These are phyloP conservation scores for Troglohyphantes excavatus DNA, from an alignment of 2,888 invertebrate species.

Conservation along the genomic window DNA sequence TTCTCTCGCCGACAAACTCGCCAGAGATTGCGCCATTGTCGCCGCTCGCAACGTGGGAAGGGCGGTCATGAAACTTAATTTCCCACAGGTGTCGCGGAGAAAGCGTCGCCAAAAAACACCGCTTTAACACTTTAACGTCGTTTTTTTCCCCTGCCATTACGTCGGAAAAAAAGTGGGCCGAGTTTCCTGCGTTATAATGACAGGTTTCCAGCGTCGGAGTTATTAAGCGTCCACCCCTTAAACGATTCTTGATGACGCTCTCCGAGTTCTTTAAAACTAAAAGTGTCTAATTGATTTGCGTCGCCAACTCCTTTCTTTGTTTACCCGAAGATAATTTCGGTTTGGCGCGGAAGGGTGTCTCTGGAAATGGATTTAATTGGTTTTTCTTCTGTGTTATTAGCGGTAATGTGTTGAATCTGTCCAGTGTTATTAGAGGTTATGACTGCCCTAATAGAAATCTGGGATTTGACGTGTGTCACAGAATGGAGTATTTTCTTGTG, in stretches of 20 bases:
- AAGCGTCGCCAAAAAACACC: constrained; percentile 17
- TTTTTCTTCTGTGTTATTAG: not conserved
- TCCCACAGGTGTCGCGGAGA: constrained; percentile 53
- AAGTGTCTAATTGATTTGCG: constrained; percentile 45
- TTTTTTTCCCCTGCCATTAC: constrained; percentile 60
- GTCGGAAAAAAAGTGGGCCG: constrained; percentile 37
- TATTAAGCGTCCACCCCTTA: constrained; percentile 67
- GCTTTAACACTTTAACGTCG: constrained; percentile 30
- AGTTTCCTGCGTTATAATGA: constrained; percentile 57
- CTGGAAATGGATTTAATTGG: constrained; percentile 30
- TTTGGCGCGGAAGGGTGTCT: constrained; percentile 31
- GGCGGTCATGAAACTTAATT: constrained; percentile 32
- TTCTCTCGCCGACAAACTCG: constrained; percentile 14
- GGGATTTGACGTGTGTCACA: not conserved
- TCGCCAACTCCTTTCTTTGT: constrained; percentile 40
- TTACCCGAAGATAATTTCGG: constrained; percentile 14
- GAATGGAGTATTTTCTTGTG: not conserved
- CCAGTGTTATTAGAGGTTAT: not conserved
- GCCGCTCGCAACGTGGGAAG: constrained; percentile 28
- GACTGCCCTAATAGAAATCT: not conserved
- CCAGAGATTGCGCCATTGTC: constrained; percentile 46
- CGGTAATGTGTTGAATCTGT: constrained; percentile 3
- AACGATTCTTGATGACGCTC: constrained; percentile 75
- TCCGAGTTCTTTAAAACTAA: not conserved
- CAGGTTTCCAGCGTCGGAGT: constrained; percentile 64